Conservation (phyloP, 2,888 invertebrate genomes). For the Dryomyza anilis region DNA sequence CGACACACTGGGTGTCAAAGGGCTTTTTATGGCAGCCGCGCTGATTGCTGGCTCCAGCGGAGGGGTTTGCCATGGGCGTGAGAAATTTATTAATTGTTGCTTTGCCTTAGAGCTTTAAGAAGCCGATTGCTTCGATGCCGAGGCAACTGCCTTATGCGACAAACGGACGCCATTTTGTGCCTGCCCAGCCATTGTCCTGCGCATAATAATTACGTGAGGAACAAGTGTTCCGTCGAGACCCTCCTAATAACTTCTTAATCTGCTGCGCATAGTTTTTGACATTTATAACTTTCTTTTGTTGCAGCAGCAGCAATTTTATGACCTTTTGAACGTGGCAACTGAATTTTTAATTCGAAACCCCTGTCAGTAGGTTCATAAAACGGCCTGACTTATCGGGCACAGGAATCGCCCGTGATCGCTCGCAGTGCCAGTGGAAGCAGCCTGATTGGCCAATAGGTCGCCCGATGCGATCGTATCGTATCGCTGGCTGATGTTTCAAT, state of each 20-base stretch:
- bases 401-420: constrained; percentile 5
- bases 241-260: not conserved
- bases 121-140: not conserved
- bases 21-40: not conserved
- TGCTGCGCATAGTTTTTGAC: constrained; percentile 2
- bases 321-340: not conserved
- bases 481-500: constrained; percentile 4
- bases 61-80: not conserved
- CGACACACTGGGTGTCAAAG: not conserved
- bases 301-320: not conserved
- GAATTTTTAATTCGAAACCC: not conserved
- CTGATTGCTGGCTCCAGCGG: not conserved
- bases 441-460: not conserved
- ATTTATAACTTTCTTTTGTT: constrained; percentile 24
- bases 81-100: not conserved
- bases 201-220: not conserved
- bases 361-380: not conserved
- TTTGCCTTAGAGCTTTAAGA: not conserved
- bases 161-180: not conserved
- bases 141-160: not conserved
- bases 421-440: too few relatives aligned
- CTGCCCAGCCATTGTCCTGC: not conserved
- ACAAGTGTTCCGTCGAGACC: not conserved
- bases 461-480: not conserved
- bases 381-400: constrained; percentile 1